phyloP scores from a whole-genome alignment of 2,113 vertebrate genomes.

The Dromiciops gliroides region DNA sequence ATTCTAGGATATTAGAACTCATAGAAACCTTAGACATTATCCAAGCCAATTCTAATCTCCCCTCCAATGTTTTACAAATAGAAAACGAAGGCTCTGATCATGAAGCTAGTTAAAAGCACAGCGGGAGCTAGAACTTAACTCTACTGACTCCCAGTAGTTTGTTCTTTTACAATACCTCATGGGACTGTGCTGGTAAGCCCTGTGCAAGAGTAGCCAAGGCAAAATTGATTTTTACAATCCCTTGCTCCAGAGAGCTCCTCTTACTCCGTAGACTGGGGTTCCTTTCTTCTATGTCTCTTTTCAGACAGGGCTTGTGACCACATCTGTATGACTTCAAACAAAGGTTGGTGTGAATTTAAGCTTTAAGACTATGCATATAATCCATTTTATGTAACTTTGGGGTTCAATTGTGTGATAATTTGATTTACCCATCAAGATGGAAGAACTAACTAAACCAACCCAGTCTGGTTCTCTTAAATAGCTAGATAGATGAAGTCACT shows the following conservation, averaged over 20 bases:
- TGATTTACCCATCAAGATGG: not conserved
- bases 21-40: not conserved
- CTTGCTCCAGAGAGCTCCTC: not conserved
- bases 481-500: not conserved
- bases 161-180: not conserved
- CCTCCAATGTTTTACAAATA: not conserved
- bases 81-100: not conserved
- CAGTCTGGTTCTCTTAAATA: accelerated
- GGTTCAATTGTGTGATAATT: not conserved
- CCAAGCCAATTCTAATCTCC: not conserved
- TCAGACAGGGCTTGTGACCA: not conserved
- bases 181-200: not conserved
- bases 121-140: not conserved
- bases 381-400: not conserved
- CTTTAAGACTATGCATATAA: not conserved
- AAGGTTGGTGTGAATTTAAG: not conserved
- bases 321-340: not conserved
- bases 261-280: not conserved
- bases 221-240: not conserved
- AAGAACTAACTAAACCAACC: too few relatives aligned
- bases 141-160: not conserved
- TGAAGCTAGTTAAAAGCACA: not conserved
- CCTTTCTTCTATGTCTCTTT: not conserved
- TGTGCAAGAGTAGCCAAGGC: not conserved
- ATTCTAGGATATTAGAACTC: not conserved